Conservation (phyloP, 2,888 invertebrate genomes). For the Ditula angustiorana region DNA sequence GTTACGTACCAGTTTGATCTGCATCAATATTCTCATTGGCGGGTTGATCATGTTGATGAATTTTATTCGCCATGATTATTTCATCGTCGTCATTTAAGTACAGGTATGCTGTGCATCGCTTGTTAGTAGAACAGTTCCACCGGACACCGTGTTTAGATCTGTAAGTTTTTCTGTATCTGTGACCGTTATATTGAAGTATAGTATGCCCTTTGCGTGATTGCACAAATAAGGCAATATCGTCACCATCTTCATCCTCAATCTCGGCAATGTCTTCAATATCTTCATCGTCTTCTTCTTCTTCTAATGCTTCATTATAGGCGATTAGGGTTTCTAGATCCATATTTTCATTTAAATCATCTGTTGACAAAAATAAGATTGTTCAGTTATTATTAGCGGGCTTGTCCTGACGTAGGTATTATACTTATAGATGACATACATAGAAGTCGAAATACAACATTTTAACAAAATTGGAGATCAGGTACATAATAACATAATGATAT, state of each 20-base stretch:
- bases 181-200: constrained; percentile 63
- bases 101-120: constrained; percentile 64
- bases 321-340: constrained; percentile 25
- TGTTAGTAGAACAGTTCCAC: constrained; percentile 67
- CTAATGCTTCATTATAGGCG: constrained; percentile 18
- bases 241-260: constrained; percentile 40
- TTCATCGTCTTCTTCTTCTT: constrained; percentile 25
- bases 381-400: background rate
- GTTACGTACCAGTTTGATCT: constrained; percentile 54
- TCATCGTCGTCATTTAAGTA: constrained; percentile 66
- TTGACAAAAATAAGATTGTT: constrained; percentile 1
- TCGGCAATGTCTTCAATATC: constrained; percentile 39
- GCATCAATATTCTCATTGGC: constrained; percentile 46
- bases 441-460: too few relatives aligned
- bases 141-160: constrained; percentile 60
- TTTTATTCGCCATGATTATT: constrained; percentile 60
- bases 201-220: constrained; percentile 63
- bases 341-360: constrained; percentile 20
- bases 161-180: constrained; percentile 66
- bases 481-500: too few relatives aligned
- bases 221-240: constrained; percentile 59
- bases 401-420: too few relatives aligned
- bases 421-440: too few relatives aligned
- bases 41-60: constrained; percentile 57
- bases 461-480: background rate